Conservation (phyloP, 2,113 vertebrate genomes). For the Empidonax alnorum region DNA sequence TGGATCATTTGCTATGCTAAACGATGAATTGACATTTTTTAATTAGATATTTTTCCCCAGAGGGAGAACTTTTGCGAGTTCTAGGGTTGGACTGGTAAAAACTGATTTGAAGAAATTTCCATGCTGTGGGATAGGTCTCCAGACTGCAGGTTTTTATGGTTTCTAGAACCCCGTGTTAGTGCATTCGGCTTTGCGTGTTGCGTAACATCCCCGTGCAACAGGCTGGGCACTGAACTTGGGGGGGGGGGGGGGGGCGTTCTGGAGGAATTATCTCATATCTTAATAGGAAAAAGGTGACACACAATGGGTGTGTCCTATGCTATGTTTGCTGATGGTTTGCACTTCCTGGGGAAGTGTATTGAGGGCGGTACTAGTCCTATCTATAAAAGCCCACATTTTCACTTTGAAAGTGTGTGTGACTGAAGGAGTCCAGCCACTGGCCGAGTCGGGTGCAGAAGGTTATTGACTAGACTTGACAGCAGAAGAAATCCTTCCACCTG, state of each 20-base stretch:
- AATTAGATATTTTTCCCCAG: background rate
- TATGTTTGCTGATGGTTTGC: background rate
- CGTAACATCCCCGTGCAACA: background rate
- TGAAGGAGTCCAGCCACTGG: background rate
- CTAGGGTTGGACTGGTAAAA: background rate
- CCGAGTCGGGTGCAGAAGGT: rapidly evolving
- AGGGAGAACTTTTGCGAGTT: background rate
- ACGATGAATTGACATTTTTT: background rate
- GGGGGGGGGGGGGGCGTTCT: rapidly evolving
- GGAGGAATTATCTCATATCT: background rate
- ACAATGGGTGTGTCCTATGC: background rate
- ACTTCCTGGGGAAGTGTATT: background rate
- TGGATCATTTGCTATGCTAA: background rate
- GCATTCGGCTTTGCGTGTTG: background rate
- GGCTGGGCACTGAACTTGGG: background rate
- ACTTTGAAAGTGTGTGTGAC: background rate
- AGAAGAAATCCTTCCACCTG: background rate
- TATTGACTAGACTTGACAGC: background rate
- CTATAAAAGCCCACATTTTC: background rate
- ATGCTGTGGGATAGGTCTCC: background rate
- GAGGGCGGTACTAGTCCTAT: background rate
- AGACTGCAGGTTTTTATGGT: background rate
- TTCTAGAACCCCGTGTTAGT: background rate
- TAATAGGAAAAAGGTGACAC: background rate
- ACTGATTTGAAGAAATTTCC: background rate